These are phyloP conservation scores for Aptenodytes forsteri DNA, from an alignment of 2,113 vertebrate species.

Conservation along the genomic window DNA sequence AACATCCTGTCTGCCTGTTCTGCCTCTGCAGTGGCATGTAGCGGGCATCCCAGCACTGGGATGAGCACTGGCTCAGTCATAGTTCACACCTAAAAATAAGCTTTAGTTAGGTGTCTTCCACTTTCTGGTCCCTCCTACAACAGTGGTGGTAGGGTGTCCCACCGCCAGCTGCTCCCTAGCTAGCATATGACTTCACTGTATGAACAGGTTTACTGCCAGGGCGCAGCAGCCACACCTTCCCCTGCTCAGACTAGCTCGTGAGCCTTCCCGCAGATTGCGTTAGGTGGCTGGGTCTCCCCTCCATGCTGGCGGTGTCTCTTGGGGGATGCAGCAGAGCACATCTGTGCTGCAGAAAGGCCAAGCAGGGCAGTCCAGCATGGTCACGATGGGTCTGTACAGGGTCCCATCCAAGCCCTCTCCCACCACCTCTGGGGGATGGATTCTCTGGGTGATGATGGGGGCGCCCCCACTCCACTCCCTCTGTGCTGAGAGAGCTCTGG, in stretches of 20 bases:
- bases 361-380: neutral
- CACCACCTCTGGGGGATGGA: neutral
- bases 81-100: neutral
- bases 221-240: neutral
- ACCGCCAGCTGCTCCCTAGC: fast-evolving
- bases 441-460: neutral
- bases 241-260: neutral
- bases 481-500: neutral
- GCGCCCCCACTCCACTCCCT: neutral
- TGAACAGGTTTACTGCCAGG: neutral
- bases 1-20: neutral
- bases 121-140: neutral
- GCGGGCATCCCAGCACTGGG: fast-evolving
- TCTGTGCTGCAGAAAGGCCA: neutral
- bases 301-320: neutral
- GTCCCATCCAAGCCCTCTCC: neutral
- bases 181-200: no score
- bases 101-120: no score
- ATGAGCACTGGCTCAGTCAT: no score
- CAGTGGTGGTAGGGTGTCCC: neutral
- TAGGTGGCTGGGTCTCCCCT: neutral
- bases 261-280: neutral
- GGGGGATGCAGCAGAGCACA: neutral
- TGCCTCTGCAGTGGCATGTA: neutral
- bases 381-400: neutral